Conservation (phyloP, 2,113 vertebrate genomes). For the Coracopsis vasa region DNA sequence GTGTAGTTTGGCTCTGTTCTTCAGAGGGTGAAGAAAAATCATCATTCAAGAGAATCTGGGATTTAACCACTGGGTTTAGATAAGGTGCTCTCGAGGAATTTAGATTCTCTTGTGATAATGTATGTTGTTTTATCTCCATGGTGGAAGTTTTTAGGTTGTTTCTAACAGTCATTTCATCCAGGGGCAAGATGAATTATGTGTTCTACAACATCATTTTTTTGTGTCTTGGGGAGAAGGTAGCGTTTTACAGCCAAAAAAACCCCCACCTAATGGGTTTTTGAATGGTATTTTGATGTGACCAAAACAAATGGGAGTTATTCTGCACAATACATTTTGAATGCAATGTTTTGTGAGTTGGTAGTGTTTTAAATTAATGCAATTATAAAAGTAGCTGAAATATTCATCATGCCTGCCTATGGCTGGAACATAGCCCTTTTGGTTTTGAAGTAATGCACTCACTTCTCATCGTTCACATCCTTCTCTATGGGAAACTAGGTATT, state of each 20-base stretch:
- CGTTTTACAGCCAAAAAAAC: background rate
- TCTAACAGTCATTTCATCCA: conserved; percentile 6
- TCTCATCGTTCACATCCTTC: background rate
- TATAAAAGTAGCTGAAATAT: conserved; percentile 21
- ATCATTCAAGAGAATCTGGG: background rate
- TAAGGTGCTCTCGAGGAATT: background rate
- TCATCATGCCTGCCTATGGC: background rate
- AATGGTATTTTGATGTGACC: conserved; percentile 22
- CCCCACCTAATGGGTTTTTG: background rate
- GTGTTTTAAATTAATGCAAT: conserved; percentile 44
- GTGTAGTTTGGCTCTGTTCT: background rate
- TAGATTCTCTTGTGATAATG: background rate
- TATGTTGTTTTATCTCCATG: background rate
- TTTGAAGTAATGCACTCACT: background rate
- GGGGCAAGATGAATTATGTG: conserved; percentile 1
- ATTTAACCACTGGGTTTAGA: background rate
- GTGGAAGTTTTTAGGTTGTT: background rate
- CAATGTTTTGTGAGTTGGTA: background rate
- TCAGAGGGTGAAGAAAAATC: background rate
- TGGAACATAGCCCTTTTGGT: background rate
- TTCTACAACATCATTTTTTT: background rate
- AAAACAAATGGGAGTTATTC: conserved; percentile 23
- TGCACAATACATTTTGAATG: background rate
- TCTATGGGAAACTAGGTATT: background rate
- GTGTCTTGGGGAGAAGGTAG: background rate